A percentile compares a stretch with the other conserved stretches of the same genome.
These are phyloP conservation scores for Phyllotreta striolata DNA, from an alignment of 2,888 invertebrate species.

Conservation along the genomic window DNA sequence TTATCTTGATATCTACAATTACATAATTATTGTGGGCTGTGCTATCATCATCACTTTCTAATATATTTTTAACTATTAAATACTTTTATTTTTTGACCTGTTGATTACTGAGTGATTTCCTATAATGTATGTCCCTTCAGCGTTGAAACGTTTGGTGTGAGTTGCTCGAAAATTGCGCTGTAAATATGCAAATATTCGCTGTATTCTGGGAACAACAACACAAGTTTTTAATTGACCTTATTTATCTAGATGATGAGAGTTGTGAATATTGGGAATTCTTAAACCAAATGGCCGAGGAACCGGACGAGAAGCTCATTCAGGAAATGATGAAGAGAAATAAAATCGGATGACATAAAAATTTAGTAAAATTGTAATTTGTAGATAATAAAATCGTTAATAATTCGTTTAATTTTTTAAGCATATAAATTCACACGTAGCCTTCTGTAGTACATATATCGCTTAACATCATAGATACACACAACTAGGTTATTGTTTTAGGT, in stretches of 20 bases:
- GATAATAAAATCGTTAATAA: not conserved
- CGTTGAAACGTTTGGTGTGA: too few relatives aligned
- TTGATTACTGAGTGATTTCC: not conserved
- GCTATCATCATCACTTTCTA: too few relatives aligned
- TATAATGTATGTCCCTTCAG: not conserved
- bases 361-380: not conserved
- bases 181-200: too few relatives aligned
- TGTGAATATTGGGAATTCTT: slow-evolving; percentile 30
- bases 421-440: not conserved
- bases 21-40: too few relatives aligned
- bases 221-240: not conserved
- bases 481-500: slow-evolving; percentile 17
- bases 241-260: slow-evolving; percentile 21
- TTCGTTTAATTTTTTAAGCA: not conserved
- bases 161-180: too few relatives aligned
- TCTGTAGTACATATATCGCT: not conserved
- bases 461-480: not conserved
- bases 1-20: too few relatives aligned
- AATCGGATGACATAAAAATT: slow-evolving; percentile 10
- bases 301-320: slow-evolving; percentile 8
- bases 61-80: not conserved
- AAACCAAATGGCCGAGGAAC: slow-evolving; percentile 12
- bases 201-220: too few relatives aligned
- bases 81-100: slow-evolving; percentile 14
- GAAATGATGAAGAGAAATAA: slow-evolving; percentile 21